Percentiles rank a stretch among this genome's conserved stretches.
These are phyloP conservation scores for Lamprotornis superbus DNA, from an alignment of 2,113 vertebrate species.

Conservation along the genomic window DNA sequence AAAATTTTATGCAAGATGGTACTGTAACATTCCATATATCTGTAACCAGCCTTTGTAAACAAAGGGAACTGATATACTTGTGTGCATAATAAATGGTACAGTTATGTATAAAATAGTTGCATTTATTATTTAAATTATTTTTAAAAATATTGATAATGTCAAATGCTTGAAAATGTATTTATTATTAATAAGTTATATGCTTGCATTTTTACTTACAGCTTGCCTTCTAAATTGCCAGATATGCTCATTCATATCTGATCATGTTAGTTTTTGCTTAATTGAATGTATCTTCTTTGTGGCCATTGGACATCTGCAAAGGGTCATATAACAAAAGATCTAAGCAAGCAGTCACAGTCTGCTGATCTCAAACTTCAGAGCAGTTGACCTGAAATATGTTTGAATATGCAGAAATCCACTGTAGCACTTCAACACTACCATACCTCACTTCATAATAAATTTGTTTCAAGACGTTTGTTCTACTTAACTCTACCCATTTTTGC, in stretches of 20 bases:
- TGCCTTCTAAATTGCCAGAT: constrained; percentile 67
- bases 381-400: constrained; percentile 47
- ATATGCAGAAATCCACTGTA: constrained; percentile 64
- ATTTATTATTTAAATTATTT: constrained; percentile 82
- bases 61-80: constrained; percentile 87
- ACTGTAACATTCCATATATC: constrained; percentile 99
- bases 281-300: constrained; percentile 69
- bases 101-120: constrained; percentile 88
- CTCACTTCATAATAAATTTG: constrained; percentile 69
- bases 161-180: constrained; percentile 75
- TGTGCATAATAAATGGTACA: constrained; percentile 98
- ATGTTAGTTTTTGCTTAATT: constrained; percentile 65
- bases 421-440: constrained; percentile 69
- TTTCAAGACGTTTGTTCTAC: constrained; percentile 27
- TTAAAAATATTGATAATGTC: constrained; percentile 71
- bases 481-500: constrained; percentile 48
- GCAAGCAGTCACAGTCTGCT: constrained; percentile 48
- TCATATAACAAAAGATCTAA: constrained; percentile 22
- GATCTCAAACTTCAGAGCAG: constrained; percentile 31
- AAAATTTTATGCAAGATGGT: constrained; percentile 96
- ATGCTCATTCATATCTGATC: constrained; percentile 66
- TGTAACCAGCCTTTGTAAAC: constrained; percentile 89
- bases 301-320: constrained; percentile 43
- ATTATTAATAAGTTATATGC: constrained; percentile 74
- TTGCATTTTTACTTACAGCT: constrained; percentile 74